Evolutionary conservation across 2,113 vertebrate species (phyloP), one percentile per base, ranked within the genome.

Genomic region (Pandion haliaetus): DNA sequence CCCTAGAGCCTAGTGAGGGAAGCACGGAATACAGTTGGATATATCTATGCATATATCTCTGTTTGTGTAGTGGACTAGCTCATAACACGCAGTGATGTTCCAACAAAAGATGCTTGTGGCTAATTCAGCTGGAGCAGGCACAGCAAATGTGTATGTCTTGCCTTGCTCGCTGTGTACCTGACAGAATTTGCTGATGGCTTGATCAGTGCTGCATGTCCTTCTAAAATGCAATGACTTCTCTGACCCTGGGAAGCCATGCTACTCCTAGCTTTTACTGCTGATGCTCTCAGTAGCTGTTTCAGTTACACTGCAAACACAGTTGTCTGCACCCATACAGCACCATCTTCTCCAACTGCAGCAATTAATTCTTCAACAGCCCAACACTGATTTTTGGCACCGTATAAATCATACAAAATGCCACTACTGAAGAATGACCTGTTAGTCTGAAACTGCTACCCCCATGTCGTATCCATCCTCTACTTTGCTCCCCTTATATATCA

Each of bases 11-110:
- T 34, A 2, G 14, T 8, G 61, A 52, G 73, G 45, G 55, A 44
- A 69, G 55, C 26, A 10, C 29, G 9, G 38, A 18, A 18, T 32
- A 61, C 32, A 29, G 36, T 4, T 72, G 72, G 47, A 57, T 19
- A 2, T 32, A 6, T 44, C 40, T 38, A 1, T 11, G 14, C 19
- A 3, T 15, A 8, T 49, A 11, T 44, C 36, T 36, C 36, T 36
- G 0, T 52, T 18, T 17, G 13, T 26, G 3, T 6, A 5, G 10
- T 24, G 63, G 50, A 31, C 26, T 25, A 17, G 58, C 58, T 77
- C 8, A 2, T 21, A 52, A 10, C 26, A 20, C 0, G 1, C 32
- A 8, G 34, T 8, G 42, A 25, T 42, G 25, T 17, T 47, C 31
- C 31, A 11, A 4, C 47, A 50, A 17, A 25, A 72, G 52, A 10